Base-by-base conservation (phyloP, 53 echinoderm and acorn worm genomes). In the Henricia sp. region DNA sequence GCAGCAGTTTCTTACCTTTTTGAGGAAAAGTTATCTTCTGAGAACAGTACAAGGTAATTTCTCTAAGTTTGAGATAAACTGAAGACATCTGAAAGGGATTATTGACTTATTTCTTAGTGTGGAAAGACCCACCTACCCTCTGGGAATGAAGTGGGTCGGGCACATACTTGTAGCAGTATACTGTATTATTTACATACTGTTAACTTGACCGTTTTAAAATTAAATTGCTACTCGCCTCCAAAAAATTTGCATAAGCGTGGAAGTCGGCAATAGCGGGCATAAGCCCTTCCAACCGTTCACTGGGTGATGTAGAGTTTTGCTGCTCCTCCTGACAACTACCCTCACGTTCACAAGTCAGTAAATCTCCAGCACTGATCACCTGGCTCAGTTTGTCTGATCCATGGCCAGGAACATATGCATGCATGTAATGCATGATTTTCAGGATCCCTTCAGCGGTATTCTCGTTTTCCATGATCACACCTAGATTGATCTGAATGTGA, bases 211-310 rank as follows among this genome's bases (percentile, higher is more conserved):
- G n/a, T 46, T 46, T 14, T 10, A 46, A 14, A 8, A 46, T 88
- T 83, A 37, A 82, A 59, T 59, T 59, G 6, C 5, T 68, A 90
- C 70, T 70, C 1, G 87, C 93, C 68, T 93, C 84, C 50, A 70
- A 71, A 43, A 71, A 93, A 53, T 93, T 93, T 19, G 89, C 92
- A 38, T 73, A 64, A 3, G 86, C 50, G 71, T 92, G 92, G 42
- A 92, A 92, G 55, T 92, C 93, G 36, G 87, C 87, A 19, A 93
- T 88, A 3, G 56, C 89, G 14, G 93, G 93, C 55, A 87, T 77
- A 14, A 89, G 52, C 6, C 93, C 93, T 55, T 93, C 87, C 2
- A 84, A 51, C 0, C 93, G 26, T 27, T 43, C 24, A 41, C 84
- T 93, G 16, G 93, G 71, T 14, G 93, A 84, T 4, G 39, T 27